Conservation (phyloP, 2,797 vertebrate species). For the Sarcoramphus papa region DNA sequence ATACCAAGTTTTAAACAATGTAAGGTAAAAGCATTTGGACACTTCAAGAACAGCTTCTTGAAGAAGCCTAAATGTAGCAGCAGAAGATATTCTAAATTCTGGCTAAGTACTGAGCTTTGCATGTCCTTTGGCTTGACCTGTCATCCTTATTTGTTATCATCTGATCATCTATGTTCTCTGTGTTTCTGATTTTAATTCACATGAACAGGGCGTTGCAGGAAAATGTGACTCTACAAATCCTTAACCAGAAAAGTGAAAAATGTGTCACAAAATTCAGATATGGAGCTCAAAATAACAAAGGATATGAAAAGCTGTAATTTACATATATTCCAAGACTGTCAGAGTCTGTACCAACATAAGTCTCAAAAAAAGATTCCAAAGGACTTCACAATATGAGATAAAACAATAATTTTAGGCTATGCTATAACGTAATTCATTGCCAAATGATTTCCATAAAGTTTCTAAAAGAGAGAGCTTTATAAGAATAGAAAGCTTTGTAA, state of each 20-base stretch:
- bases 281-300: slow-evolving; percentile 19
- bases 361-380: background rate
- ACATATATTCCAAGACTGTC: background rate
- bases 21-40: background rate
- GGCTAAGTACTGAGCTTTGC: background rate
- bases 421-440: background rate
- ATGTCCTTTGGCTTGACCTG: background rate
- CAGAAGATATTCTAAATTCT: background rate
- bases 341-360: background rate
- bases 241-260: slow-evolving; percentile 31
- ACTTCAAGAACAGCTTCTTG: background rate
- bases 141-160: background rate
- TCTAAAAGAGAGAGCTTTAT: background rate
- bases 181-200: slow-evolving; percentile 13
- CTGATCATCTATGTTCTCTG: background rate
- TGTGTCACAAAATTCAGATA: background rate
- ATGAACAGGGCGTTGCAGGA: background rate
- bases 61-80: background rate
- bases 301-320: background rate
- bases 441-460: slow-evolving; percentile 30
- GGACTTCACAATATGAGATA: slow-evolving; percentile 34
- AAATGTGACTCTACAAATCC: slow-evolving; percentile 14
- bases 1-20: background rate
- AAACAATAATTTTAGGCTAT: slow-evolving; percentile 36
- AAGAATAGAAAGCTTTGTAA: slow-evolving; percentile 4